phyloP scores from a whole-genome alignment of 2,888 invertebrate species.

The Epinotia demarniana region DNA sequence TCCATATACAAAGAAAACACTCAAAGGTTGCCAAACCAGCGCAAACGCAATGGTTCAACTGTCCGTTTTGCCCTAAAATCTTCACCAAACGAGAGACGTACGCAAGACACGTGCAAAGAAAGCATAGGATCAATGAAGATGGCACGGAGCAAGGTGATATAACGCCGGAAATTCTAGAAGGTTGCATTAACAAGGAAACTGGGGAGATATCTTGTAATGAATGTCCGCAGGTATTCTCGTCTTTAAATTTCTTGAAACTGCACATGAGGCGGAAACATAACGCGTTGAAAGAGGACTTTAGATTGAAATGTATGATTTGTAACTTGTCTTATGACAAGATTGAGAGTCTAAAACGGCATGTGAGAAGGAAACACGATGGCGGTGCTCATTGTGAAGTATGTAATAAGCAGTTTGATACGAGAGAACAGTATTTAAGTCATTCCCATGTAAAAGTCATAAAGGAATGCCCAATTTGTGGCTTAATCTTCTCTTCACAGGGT shows the following conservation, averaged over 20 bases:
- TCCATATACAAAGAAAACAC: conserved; percentile 75
- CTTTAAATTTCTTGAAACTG: conserved; percentile 70
- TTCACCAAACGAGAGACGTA: conserved; percentile 76
- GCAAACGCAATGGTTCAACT: conserved; percentile 67
- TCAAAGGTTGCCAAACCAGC: conserved; percentile 58
- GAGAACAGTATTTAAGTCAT: conserved; percentile 70
- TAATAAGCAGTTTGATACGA: conserved; percentile 70
- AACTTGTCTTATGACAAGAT: conserved; percentile 77
- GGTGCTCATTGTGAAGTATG: conserved; percentile 71
- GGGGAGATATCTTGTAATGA: conserved; percentile 73
- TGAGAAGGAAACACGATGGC: conserved; percentile 73
- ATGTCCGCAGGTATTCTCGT: conserved; percentile 74
- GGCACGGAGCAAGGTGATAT: conserved; percentile 49
- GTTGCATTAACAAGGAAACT: conserved; percentile 62
- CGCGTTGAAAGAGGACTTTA: conserved; percentile 69
- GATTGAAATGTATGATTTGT: conserved; percentile 75
- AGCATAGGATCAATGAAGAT: conserved; percentile 67
- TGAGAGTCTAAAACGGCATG: conserved; percentile 77
- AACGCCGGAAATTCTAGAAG: conserved; percentile 55
- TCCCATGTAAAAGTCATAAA: conserved; percentile 69
- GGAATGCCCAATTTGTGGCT: conserved; percentile 73
- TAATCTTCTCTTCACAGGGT: conserved; percentile 73
- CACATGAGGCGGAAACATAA: conserved; percentile 79
- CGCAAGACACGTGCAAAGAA: conserved; percentile 74
- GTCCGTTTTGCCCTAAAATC: conserved; percentile 74